A percentile compares a stretch with the other conserved stretches of the same genome.
phyloP scores from a whole-genome alignment of 2,113 vertebrate genomes.

The Corythoichthys intestinalis region DNA sequence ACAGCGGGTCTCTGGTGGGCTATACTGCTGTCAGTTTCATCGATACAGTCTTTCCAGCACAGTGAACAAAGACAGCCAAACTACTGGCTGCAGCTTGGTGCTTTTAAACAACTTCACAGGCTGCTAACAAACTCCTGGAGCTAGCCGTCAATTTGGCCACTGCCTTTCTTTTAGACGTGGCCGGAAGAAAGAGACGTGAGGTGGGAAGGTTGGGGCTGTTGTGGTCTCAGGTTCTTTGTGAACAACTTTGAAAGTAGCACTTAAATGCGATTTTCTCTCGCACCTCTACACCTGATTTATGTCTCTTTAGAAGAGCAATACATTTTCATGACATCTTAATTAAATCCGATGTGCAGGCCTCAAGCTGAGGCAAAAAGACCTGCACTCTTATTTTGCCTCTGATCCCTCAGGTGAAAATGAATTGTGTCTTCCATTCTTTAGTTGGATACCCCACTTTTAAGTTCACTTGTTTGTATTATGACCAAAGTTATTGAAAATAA shows the following conservation, averaged over 20 bases:
- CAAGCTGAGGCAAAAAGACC: conserved; percentile 13
- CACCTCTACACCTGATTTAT: conserved; percentile 15
- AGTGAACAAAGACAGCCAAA: conserved; percentile 57
- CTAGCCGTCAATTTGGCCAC: conserved; percentile 45
- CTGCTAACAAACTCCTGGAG: conserved; percentile 44
- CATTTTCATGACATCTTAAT: conserved; percentile 41
- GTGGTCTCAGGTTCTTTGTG: not conserved
- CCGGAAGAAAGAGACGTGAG: conserved; percentile 3
- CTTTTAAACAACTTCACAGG: conserved; percentile 43
- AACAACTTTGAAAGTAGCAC: conserved; percentile 8
- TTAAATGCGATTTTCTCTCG: conserved; percentile 9
- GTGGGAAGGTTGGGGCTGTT: not conserved
- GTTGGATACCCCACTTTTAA: not conserved
- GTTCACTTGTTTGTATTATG: not conserved
- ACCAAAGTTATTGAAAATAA: not conserved
- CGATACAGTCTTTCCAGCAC: conserved; percentile 56
- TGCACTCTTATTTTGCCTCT: not conserved
- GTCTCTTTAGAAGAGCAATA: conserved; percentile 13
- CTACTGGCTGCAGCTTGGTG: conserved; percentile 34
- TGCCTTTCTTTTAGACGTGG: conserved; percentile 23
- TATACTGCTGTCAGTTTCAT: conserved; percentile 69
- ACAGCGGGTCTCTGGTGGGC: conserved; percentile 45
- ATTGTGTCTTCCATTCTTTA: conserved; percentile 12
- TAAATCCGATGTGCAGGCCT: conserved; percentile 7
- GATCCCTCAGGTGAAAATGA: conserved; percentile 28